Base-by-base conservation (phyloP, 2,888 invertebrate genomes). In the Eupithecia exiguata region DNA sequence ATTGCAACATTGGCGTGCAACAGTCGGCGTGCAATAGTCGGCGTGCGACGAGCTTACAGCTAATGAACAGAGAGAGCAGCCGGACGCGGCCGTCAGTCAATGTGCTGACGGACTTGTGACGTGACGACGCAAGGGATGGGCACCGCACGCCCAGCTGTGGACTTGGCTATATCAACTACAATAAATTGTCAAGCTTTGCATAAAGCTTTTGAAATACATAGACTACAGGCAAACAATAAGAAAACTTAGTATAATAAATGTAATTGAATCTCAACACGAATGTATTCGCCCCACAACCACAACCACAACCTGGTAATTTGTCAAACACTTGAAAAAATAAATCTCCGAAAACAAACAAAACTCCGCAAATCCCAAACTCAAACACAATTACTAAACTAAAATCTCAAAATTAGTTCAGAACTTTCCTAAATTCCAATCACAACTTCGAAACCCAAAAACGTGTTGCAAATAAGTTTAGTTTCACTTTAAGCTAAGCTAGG, bases 361-460 rank as follows among this genome's bases (percentile, higher is more conserved):
- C 63, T 67, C 36, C 49, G 49, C 68, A 62, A 62, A 76, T 67
- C 61, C 70, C 40, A 71, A 77, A 53, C 65, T 74, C 67, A 70
- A 77, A 77, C 68, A 68, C 70, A 74, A 75, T 77, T 77, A 75
- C 77, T 69, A 76, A 79, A 77, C 79, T 77, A 73, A 76, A 78
- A 77, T 76, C 73, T 66, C 71, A 70, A 80, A 78, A 75, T 78
- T 69, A 77, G 75, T 78, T 80, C 69, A 65, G 35, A 78, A 78
- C 75, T 76, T 76, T 75, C 74, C 78, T 74, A 72, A 75, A 76
- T 78, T 78, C 78, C 76, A 77, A 80, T 80, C 78, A 74, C 74
- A 80, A 78, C 75, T 80, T 80, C 66, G 46, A 70, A 65, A 73
- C 72, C 79, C 76, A 77, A 80, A 78, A 79, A 80, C 78, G 79